phyloP scores from a whole-genome alignment of 2,113 vertebrate species.

The Cynopterus brachyotis region DNA sequence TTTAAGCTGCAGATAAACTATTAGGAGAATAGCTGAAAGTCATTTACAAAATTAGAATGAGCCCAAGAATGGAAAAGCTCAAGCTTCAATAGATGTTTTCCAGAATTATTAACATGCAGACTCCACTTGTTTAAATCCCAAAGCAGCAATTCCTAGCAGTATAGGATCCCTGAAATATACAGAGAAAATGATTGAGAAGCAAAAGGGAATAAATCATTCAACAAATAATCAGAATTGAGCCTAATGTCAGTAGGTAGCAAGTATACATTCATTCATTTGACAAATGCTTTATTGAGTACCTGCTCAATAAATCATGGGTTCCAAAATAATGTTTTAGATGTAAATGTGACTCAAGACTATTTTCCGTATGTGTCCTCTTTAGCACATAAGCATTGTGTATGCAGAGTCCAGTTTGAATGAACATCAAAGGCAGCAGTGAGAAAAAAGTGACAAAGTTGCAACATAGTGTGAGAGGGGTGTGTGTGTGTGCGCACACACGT shows the following conservation, averaged over 20 bases:
- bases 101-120: slow-evolving; percentile 10
- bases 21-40: slow-evolving; percentile 23
- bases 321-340: neutral
- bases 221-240: neutral
- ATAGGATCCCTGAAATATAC: neutral
- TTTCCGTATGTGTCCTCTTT: neutral
- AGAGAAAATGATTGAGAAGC: neutral
- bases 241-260: neutral
- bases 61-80: slow-evolving; percentile 5
- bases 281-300: neutral
- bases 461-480: neutral
- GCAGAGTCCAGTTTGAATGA: neutral
- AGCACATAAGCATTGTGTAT: neutral
- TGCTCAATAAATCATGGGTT: neutral
- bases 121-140: slow-evolving; percentile 2
- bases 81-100: neutral
- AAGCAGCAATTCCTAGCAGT: neutral
- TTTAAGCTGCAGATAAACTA: neutral
- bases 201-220: neutral
- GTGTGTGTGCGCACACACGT: too few species aligned
- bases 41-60: neutral
- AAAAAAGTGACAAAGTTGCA: neutral
- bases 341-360: neutral
- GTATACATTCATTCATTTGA: neutral
- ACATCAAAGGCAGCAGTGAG: neutral